These are phyloP conservation scores for Trichomalopsis sarcophagae DNA, from an alignment of 1,140 invertebrate genomes.

Conservation along the genomic window DNA sequence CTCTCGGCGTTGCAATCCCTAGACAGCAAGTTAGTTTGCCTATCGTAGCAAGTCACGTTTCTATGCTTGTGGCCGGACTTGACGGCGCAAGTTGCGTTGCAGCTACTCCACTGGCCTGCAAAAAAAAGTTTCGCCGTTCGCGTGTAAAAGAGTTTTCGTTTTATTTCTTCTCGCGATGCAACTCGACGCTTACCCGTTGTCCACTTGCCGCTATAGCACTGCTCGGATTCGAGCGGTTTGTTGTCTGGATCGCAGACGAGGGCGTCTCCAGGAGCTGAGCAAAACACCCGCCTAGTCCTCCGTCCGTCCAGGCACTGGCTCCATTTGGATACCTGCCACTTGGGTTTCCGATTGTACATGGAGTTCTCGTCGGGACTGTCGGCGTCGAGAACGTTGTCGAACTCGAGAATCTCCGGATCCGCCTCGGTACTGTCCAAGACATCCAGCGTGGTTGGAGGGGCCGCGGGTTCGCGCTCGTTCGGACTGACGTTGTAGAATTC, in stretches of 20 bases:
- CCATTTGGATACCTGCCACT: constrained; percentile 68
- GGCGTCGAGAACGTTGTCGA: constrained; percentile 67
- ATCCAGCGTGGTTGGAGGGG: background rate
- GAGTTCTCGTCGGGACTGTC: constrained; percentile 58
- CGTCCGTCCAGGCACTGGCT: constrained; percentile 61
- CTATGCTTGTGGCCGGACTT: constrained; percentile 63
- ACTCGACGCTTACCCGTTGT: constrained; percentile 56
- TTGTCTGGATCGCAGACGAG: constrained; percentile 57
- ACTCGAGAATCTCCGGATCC: constrained; percentile 68
- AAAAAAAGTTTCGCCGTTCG: constrained; percentile 29
- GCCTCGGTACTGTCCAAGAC: constrained; percentile 56
- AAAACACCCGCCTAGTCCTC: constrained; percentile 62
- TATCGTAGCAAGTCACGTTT: constrained; percentile 63
- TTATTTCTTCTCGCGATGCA: too few relatives aligned
- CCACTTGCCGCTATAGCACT: constrained; percentile 66
- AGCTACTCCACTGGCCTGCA: constrained; percentile 64
- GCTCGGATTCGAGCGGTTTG: constrained; percentile 59
- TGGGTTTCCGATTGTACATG: constrained; percentile 65
- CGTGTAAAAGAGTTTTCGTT: too few relatives aligned
- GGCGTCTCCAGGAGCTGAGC: constrained; percentile 58
- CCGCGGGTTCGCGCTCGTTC: constrained; percentile 57
- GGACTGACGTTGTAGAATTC: constrained; percentile 66
- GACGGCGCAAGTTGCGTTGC: constrained; percentile 63
- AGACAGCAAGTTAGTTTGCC: constrained; percentile 59
- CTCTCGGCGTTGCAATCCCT: constrained; percentile 62